Evolutionary conservation across 2,113 vertebrate genomes (phyloP).

Genomic region (Budorcas taxicolor): DNA sequence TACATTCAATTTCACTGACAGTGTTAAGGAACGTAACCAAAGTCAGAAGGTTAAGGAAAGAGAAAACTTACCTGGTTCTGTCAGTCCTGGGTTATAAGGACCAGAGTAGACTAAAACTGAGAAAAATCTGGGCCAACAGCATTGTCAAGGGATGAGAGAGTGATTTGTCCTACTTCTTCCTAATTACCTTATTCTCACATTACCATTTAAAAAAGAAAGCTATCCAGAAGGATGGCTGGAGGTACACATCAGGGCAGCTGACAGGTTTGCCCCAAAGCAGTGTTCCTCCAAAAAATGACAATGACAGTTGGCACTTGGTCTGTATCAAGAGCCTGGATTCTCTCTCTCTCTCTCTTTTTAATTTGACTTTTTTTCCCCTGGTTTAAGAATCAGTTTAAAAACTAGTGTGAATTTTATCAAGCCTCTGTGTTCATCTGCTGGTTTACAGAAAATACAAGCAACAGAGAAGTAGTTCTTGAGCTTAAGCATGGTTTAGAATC

Average conservation of each 20-base stretch:
- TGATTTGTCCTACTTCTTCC: slow-evolving; percentile 8
- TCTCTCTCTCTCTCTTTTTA: not conserved
- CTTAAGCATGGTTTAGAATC: not conserved
- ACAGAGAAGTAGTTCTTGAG: not conserved
- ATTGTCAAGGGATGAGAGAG: slow-evolving; percentile 19
- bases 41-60: not conserved
- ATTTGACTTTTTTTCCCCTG: not conserved
- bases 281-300: not conserved
- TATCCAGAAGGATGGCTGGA: not conserved
- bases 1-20: not conserved
- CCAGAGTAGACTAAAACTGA: not conserved
- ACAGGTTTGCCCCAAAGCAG: not conserved
- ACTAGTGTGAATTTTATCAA: not conserved
- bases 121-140: not conserved
- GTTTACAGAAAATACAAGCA: not conserved
- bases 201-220: slow-evolving; percentile 20
- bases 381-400: slow-evolving; percentile 13
- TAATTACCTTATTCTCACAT: not conserved
- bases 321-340: not conserved
- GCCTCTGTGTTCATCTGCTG: not conserved
- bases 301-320: not conserved
- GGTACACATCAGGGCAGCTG: not conserved
- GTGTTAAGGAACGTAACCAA: not conserved
- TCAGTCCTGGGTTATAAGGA: not conserved
- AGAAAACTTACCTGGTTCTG: not conserved